phyloP scores from a whole-genome alignment of 1,140 invertebrate species.

The Babylonia areolata region DNA sequence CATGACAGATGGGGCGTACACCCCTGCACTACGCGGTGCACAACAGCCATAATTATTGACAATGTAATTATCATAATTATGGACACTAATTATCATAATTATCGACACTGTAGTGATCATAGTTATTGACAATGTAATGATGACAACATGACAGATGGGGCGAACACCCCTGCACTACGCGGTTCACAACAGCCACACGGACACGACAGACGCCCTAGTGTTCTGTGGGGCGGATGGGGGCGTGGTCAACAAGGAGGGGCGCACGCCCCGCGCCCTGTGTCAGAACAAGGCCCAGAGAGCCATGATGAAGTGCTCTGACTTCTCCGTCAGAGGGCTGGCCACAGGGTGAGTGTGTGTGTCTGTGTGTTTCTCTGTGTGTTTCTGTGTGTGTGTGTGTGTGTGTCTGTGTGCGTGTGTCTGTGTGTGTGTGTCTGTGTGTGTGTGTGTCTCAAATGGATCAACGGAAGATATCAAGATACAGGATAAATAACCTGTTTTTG shows the following conservation, averaged over 20 bases:
- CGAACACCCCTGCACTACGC: constrained; percentile 47
- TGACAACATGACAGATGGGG: constrained; percentile 2
- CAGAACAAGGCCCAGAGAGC: background rate
- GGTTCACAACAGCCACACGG: constrained; percentile 31
- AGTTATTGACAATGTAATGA: background rate
- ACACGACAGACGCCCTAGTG: constrained; percentile 42
- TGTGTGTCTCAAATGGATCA: no score
- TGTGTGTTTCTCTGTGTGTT: no score
- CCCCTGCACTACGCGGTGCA: no score
- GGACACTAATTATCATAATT: no score
- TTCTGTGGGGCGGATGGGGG: constrained; percentile 49
- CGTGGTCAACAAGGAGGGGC: constrained; percentile 37
- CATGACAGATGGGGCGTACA: no score
- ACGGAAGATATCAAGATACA: no score
- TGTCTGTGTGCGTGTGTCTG: no score
- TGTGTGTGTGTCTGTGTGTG: no score
- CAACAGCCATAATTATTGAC: no score
- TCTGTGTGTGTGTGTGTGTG: no score
- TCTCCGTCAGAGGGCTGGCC: background rate
- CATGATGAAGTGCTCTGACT: background rate
- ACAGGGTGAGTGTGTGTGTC: background rate
- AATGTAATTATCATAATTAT: background rate
- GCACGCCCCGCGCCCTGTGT: background rate
- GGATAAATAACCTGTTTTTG: background rate
- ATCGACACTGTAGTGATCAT: background rate